These are phyloP conservation scores for Schmidtea mediterranea DNA, from an alignment of 1,140 invertebrate genomes.

Conservation along the genomic window DNA sequence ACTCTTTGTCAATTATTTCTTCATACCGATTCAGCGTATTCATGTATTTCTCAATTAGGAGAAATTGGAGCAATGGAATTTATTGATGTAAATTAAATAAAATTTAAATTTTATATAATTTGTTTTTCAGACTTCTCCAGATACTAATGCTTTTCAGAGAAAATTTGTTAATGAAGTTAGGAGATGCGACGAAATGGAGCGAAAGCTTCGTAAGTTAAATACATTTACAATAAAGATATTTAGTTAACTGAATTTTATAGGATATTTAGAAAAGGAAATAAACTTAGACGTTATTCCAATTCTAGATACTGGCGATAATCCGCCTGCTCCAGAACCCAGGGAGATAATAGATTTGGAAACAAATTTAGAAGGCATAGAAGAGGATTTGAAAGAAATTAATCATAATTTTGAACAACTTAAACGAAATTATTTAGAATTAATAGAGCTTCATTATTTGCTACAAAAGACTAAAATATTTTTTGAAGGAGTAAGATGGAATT, in stretches of 20 bases:
- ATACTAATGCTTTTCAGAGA: constrained; percentile 31
- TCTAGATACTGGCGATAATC: constrained; percentile 60
- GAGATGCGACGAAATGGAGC: constrained; percentile 28
- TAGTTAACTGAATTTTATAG: constrained; percentile 24
- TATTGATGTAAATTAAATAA: no score
- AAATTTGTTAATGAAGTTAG: constrained; percentile 33
- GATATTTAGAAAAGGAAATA: constrained; percentile 75
- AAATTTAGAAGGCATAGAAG: constrained; percentile 9
- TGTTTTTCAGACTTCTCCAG: constrained; percentile 10
- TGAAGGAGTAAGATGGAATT: constrained; percentile 63
- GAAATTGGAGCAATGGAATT: constrained; percentile 27
- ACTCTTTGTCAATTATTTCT: constrained; percentile 27
- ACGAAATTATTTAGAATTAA: constrained; percentile 65
- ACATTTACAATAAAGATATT: no score
- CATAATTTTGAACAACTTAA: no score
- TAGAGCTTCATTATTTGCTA: constrained; percentile 64
- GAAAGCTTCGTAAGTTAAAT: constrained; percentile 21
- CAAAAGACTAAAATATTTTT: constrained; percentile 77
- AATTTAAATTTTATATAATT: no score
- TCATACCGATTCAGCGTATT: constrained; percentile 24
- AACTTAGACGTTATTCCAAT: constrained; percentile 76
- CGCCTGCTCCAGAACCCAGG: constrained; percentile 71
- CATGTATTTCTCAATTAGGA: constrained; percentile 25
- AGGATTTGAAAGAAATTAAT: constrained; percentile 35
- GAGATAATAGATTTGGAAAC: constrained; percentile 88